A percentile compares a stretch with the other conserved stretches of the same genome.
Conservation (phyloP, 2,113 vertebrate genomes). For the Poicephalus meyeri region DNA sequence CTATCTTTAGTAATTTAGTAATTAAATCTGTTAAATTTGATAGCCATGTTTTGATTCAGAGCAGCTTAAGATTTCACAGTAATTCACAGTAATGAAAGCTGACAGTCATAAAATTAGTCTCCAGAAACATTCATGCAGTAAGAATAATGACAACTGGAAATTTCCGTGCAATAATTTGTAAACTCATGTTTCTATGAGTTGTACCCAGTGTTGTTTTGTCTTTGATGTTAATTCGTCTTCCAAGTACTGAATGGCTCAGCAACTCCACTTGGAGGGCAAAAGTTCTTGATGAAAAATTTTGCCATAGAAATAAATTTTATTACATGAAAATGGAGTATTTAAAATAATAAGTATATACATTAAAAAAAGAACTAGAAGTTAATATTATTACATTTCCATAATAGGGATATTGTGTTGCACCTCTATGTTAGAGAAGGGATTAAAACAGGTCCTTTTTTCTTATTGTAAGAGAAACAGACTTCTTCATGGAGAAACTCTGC, state of each 20-base stretch:
- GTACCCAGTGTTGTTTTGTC: not conserved
- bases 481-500: not conserved
- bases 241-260: not conserved
- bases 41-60: not conserved
- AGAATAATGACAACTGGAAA: not conserved
- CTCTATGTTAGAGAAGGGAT: not conserved
- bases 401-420: not conserved
- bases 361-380: not conserved
- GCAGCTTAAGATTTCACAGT: not conserved
- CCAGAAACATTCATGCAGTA: not conserved
- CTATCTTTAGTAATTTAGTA: not conserved
- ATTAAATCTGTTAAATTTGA: not conserved
- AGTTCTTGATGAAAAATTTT: not conserved
- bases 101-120: not conserved
- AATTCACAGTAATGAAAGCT: not conserved
- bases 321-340: not conserved
- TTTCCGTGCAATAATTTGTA: not conserved
- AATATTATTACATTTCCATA: not conserved
- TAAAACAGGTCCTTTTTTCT: not conserved
- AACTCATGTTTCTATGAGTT: not conserved
- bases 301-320: not conserved
- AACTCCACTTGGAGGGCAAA: not conserved
- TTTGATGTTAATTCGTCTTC: not conserved
- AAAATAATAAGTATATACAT: not conserved
- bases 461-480: not conserved